Percentiles rank a stretch among this genome's conserved stretches.
These are phyloP conservation scores for Eueremaeus valkanovi DNA, from an alignment of 2,888 invertebrate species.

Conservation along the genomic window DNA sequence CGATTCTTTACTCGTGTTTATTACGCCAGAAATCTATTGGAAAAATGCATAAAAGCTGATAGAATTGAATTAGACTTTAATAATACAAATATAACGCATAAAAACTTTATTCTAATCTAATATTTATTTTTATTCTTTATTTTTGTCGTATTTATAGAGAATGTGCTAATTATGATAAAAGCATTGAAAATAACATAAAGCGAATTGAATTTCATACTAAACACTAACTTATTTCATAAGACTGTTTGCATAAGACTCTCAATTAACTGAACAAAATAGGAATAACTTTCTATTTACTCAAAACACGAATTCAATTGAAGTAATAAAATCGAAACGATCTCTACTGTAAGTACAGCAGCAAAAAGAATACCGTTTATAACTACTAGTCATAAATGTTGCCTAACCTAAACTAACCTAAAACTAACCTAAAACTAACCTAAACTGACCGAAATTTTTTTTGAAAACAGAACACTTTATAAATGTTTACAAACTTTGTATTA, in stretches of 20 bases:
- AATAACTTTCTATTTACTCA: slow-evolving; percentile 5
- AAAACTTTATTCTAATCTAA: background rate
- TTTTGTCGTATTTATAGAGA: background rate
- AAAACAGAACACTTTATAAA: too few species aligned
- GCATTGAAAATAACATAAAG: background rate
- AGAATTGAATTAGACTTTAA: background rate
- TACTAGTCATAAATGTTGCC: too few species aligned
- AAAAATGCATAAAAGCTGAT: background rate
- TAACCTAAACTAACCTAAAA: too few species aligned
- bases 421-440: too few species aligned
- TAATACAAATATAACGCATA: background rate
- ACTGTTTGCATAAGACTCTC: slow-evolving; percentile 10
- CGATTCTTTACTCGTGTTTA: too few species aligned
- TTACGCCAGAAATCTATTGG: background rate
- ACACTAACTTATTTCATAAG: background rate
- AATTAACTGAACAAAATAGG: slow-evolving; percentile 7
- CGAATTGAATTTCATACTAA: background rate
- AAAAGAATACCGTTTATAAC: too few species aligned
- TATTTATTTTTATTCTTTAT: background rate
- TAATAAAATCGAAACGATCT: background rate
- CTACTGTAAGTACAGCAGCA: background rate
- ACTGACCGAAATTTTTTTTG: too few species aligned
- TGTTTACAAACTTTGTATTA: too few species aligned
- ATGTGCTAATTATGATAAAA: slow-evolving; percentile 18
- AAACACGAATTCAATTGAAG: background rate